A percentile compares a stretch with the other conserved stretches of the same genome.
Conservation (phyloP, 2,113 vertebrate genomes). For the Scatophagus argus region DNA sequence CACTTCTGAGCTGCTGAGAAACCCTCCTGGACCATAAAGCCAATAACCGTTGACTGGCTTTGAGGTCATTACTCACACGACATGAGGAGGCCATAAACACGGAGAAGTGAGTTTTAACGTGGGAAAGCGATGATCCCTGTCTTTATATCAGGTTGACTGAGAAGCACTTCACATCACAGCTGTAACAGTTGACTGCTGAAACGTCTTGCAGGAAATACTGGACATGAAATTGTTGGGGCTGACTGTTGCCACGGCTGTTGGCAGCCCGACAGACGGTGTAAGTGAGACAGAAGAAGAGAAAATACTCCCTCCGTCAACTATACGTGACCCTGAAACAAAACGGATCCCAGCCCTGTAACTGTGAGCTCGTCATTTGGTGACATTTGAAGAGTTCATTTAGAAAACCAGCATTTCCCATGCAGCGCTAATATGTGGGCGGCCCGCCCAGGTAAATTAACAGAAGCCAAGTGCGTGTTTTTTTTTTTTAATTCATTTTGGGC, state of each 20-base stretch:
- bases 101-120: background rate
- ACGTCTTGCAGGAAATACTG: background rate
- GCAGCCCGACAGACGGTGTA: background rate
- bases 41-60: background rate
- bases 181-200: background rate
- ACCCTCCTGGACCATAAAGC: background rate
- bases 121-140: background rate
- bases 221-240: too few species aligned
- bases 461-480: slow-evolving; percentile 36
- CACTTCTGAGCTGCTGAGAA: background rate
- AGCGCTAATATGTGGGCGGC: slow-evolving; percentile 25
- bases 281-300: background rate
- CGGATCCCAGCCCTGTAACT: background rate
- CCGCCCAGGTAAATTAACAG: slow-evolving; percentile 40
- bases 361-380: slow-evolving; percentile 32
- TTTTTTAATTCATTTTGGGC: slow-evolving; percentile 6
- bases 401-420: slow-evolving; percentile 16
- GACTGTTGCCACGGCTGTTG: background rate
- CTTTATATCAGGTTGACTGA: background rate
- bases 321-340: background rate
- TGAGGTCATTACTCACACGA: background rate
- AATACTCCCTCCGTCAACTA: background rate
- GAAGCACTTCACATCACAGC: background rate
- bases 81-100: background rate
- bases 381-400: slow-evolving; percentile 43